Conservation (phyloP, 2,888 invertebrate genomes). For the Tillus elongatus region DNA sequence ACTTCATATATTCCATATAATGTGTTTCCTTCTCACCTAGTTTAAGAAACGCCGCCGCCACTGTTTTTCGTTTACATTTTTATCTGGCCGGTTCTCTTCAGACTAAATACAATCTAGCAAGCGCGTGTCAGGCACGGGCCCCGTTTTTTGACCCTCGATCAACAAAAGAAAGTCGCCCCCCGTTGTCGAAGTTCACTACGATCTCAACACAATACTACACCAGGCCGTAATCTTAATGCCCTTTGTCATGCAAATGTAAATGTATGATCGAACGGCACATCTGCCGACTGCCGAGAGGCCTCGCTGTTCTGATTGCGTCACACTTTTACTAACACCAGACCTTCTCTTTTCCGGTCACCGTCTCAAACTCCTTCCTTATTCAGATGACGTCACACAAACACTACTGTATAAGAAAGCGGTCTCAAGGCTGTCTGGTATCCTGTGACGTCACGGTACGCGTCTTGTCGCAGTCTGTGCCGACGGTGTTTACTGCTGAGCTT, state of each 20-base stretch:
- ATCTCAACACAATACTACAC: constrained; percentile 34
- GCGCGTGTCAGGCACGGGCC: constrained; percentile 42
- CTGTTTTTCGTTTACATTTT: constrained; percentile 34
- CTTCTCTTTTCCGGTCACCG: too few species aligned
- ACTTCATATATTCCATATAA: too few species aligned
- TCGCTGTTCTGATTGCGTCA: constrained; percentile 17
- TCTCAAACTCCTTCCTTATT: constrained; percentile 21
- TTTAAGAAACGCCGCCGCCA: constrained; percentile 27
- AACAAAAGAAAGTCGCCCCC: constrained; percentile 39
- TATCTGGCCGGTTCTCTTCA: constrained; percentile 32
- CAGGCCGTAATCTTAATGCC: constrained; percentile 38
- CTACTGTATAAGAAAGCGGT: constrained; percentile 38
- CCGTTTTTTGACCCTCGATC: constrained; percentile 39
- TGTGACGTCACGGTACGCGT: constrained; percentile 40
- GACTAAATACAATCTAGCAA: constrained; percentile 38
- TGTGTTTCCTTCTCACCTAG: too few species aligned
- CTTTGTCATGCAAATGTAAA: constrained; percentile 41
- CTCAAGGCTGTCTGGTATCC: constrained; percentile 40
- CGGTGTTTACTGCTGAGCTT: too few species aligned
- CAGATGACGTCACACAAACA: constrained; percentile 30
- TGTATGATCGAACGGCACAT: constrained; percentile 34
- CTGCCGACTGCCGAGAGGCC: constrained; percentile 31
- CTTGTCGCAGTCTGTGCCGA: too few species aligned
- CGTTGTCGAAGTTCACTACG: constrained; percentile 28
- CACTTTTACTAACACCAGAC: too few species aligned